Evolutionary conservation across 2,888 invertebrate genomes (phyloP).

Genomic region (Hypomecis atomaria): DNA sequence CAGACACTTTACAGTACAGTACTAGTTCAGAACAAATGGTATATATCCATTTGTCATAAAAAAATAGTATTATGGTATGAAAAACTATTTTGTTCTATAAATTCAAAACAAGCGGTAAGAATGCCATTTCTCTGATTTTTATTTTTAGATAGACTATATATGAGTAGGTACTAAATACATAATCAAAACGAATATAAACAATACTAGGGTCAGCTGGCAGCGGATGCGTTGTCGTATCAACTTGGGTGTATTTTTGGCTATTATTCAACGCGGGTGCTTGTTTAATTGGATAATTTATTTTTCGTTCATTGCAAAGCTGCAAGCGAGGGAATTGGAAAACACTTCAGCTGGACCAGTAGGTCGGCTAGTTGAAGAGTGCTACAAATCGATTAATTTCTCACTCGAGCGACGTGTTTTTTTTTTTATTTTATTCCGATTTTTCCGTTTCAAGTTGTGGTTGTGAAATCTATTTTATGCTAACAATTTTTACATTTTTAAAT

Average conservation of each 20-base stretch:
- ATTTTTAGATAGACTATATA: no score
- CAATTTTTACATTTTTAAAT: not conserved
- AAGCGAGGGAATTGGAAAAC: conserved; percentile 43
- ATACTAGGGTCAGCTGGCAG: not conserved
- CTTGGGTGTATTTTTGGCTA: conserved; percentile 15
- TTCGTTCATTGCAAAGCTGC: conserved; percentile 41
- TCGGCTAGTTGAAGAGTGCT: conserved; percentile 35
- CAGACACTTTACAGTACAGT: no score
- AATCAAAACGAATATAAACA: no score
- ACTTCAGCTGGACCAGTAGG: conserved; percentile 40
- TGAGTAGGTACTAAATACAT: no score
- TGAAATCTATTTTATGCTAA: not conserved
- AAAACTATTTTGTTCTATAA: no score
- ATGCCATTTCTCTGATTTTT: no score
- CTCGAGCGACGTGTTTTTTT: conserved; percentile 28
- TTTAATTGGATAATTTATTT: conserved; percentile 37
- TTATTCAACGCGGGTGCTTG: conserved; percentile 11
- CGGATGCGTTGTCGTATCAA: conserved; percentile 11
- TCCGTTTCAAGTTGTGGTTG: conserved; percentile 15
- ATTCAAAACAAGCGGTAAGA: no score
- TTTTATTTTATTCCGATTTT: conserved; percentile 14
- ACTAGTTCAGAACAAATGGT: no score
- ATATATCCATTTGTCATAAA: no score
- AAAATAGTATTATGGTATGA: no score
- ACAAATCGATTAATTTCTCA: conserved; percentile 36